phyloP scores from a whole-genome alignment of 2,797 vertebrate genomes.

The Sebastes hubbsi region DNA sequence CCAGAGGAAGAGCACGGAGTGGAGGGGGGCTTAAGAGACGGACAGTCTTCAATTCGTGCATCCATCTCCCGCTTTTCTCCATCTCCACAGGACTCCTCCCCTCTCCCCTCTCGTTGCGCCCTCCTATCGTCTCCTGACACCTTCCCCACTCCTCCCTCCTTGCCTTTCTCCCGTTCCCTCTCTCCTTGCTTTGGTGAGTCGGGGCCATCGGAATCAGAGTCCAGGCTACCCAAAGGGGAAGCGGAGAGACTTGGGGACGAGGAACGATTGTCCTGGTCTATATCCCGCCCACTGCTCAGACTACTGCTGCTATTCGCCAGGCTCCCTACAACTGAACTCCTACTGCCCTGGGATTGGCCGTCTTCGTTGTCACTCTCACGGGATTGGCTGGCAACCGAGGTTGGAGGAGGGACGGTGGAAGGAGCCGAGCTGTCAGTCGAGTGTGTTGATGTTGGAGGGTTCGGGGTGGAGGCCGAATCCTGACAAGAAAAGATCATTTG shows the following conservation, averaged over 20 bases:
- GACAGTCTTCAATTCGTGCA: constrained; percentile 73
- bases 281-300: constrained; percentile 95
- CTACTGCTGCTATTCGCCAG: constrained; percentile 96
- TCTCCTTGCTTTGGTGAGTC: constrained; percentile 85
- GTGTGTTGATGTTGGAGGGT: constrained; percentile 82
- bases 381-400: constrained; percentile 81
- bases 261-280: constrained; percentile 99
- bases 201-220: constrained; percentile 93
- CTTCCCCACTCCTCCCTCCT: constrained; percentile 77
- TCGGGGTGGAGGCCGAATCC: constrained; percentile 79
- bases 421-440: constrained; percentile 80
- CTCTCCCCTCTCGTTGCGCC: constrained; percentile 69
- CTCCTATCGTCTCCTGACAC: constrained; percentile 78
- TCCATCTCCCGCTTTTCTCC: constrained; percentile 80
- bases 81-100: constrained; percentile 74
- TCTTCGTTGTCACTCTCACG: constrained; percentile 88
- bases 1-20: constrained; percentile 74
- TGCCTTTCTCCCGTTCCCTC: constrained; percentile 76
- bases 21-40: constrained; percentile 79
- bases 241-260: constrained; percentile 97
- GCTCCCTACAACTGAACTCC: constrained; percentile 90
- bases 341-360: constrained; percentile 86
- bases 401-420: constrained; percentile 79
- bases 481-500: constrained; percentile 66
- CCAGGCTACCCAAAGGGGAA: constrained; percentile 93